Base-by-base conservation (phyloP, 2,797 vertebrate species). In the Acanthurus leucopareius region DNA sequence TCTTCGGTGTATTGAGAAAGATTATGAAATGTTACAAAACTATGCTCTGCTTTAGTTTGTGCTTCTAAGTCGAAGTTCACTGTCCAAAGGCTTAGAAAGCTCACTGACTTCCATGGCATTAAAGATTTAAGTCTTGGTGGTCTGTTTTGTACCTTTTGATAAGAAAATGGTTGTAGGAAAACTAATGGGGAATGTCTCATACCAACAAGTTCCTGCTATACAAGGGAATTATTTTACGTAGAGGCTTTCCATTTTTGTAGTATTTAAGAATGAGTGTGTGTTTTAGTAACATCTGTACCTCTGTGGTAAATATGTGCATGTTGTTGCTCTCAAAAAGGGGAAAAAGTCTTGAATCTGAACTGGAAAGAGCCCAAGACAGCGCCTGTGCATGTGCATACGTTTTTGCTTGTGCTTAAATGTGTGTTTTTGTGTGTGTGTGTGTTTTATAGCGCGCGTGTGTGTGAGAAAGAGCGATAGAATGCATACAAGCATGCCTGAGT, bases 341-440 rank as follows among this genome's bases (percentile, higher is more conserved):
- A 22, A 10, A 42, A 65, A 67, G 66, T 49, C 19, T 73, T 51
- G 79, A 54, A 40, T 85, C 86, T 84, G 67, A 73, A 9, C 69
- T 92, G 86, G 77, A 92, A 75, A 56, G 58, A 81, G 45, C 67
- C 79, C 82, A 90, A 77, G 80, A 84, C 84, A 86, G 89, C 58
- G 84, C 74, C 80, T 89, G 69, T 74, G 53, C 35, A 42, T 83
- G 77, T 77, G 57, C 60, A 61, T 48, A 57, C 73, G 52, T 11
- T 42, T 42, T 9, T 61, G 52, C 49, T 35, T 58, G 58, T 62
- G 53, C 25, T 16, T 79, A 5, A 25, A 49, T 71, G 40, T 72
- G 40, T 71, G 20, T 44, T 13, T 59, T 48, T 38, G 58, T 62
- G 48, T n/a, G 35, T n/a, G 35, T 53, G 47, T 45, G 7, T 48